Evolutionary conservation across 1,140 invertebrate species (phyloP).

Genomic region (Heterodera schachtii): DNA sequence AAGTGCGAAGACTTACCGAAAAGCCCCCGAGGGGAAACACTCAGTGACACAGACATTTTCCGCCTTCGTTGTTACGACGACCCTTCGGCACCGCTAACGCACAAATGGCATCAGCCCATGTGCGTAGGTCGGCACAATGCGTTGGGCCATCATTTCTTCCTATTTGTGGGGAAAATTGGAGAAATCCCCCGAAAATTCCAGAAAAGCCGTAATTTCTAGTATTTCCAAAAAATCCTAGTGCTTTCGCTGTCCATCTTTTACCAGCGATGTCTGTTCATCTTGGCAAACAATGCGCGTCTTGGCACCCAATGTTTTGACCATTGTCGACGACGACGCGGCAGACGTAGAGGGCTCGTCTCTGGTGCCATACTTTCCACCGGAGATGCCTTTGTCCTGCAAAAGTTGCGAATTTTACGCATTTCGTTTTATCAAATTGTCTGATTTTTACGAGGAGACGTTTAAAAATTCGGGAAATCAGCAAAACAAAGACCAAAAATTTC

Average conservation of each 20-base stretch:
- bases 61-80: too few relatives aligned
- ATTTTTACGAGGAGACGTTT: too few relatives aligned
- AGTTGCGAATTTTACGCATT: too few relatives aligned
- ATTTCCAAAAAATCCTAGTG: too few relatives aligned
- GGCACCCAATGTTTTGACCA: constrained; percentile 66
- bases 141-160: constrained; percentile 50
- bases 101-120: constrained; percentile 13
- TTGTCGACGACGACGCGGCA: constrained; percentile 60
- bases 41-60: neutral
- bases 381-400: neutral
- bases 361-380: constrained; percentile 5
- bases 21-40: neutral
- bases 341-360: neutral
- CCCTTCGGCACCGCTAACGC: neutral
- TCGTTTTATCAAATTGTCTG: too few relatives aligned
- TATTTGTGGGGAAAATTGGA: constrained; percentile 28
- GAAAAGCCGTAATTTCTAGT: too few relatives aligned
- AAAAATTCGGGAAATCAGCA: too few relatives aligned
- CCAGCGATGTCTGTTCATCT: constrained; percentile 69
- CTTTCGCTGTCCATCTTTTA: constrained; percentile 51
- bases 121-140: constrained; percentile 25
- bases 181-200: neutral
- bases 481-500: too few relatives aligned
- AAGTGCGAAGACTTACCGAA: neutral
- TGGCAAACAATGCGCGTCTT: constrained; percentile 69